Conservation (phyloP, 2,113 vertebrate species). For the Ramphastos sulfuratus region DNA sequence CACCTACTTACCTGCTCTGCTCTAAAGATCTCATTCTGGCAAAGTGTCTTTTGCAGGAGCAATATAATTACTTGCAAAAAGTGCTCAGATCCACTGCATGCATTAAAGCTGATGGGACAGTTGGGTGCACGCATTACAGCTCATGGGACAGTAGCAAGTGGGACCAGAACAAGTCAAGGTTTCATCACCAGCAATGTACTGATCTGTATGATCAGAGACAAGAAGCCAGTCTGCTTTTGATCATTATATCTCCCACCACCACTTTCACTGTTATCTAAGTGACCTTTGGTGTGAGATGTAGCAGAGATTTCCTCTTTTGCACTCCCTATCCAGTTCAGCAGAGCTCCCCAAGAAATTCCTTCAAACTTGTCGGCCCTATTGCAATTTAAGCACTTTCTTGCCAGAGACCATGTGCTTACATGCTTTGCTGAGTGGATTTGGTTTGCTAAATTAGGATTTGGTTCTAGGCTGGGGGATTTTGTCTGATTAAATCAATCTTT, state of each 20-base stretch:
- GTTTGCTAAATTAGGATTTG: constrained; percentile 17
- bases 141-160: background rate
- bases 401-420: background rate
- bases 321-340: background rate
- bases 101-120: background rate
- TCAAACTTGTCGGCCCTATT: background rate
- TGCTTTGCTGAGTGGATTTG: background rate
- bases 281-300: background rate
- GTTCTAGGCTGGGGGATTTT: constrained; percentile 1
- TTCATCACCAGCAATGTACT: background rate
- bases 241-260: background rate
- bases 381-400: background rate
- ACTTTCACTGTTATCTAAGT: background rate
- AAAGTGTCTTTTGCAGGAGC: background rate
- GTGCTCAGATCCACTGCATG: background rate
- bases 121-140: background rate
- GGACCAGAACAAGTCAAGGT: background rate
- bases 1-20: background rate
- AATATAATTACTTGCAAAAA: background rate
- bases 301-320: background rate
- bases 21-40: background rate
- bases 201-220: background rate
- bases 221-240: background rate
- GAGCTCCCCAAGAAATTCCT: background rate
- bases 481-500: constrained; percentile 37